Evolutionary conservation across 2,888 invertebrate genomes (phyloP), one percentile per base, ranked within the genome.

Genomic region (Polymixis lichenea): DNA sequence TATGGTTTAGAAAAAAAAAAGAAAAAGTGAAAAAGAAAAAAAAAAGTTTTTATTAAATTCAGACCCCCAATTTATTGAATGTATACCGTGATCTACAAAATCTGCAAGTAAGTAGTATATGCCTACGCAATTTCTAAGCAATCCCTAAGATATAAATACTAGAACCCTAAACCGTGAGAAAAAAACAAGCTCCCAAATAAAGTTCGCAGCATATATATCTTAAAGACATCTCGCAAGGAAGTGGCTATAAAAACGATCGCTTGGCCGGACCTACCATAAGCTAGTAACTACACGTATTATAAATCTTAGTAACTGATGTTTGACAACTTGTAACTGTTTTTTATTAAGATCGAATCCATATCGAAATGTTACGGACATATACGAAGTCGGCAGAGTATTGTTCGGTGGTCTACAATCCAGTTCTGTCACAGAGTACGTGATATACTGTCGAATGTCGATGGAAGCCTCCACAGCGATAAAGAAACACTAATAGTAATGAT

Each of bases 281-380:
- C 68, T 65, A 75, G 58, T 65, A 58, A 66, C 73, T 73, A 65
- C 81, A 80, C 62, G 68, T 75, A 82, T 43, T 71, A 85, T 77
- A 82, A 73, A 74, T 82, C 77, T 69, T 66, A 56, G 68, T 82
- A 77, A 82, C 83, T 61, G 73, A 83, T 83, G 73, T 85, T 85
- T 83, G 86, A 82, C 78, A 72, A 81, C 53, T 81, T 76, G 82
- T 85, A 85, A 81, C 82, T 72, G 85, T 85, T 74, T 86, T 72
- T 69, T 80, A 83, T 79, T 75, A 67, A 73, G 61, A 82, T 80
- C 38, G 53, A 74, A 32, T 61, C 69, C 64, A 72, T 77, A 75
- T 74, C 68, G 61, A 72, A 69, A 77, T 74, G 51, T 75, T 86
- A 19, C 68, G 69, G 38, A 75, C 74, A 65, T 75, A 77, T 68